Conservation (phyloP, 37 sponge, comb jelly and placozoan species). For the Aphrocallistes beatrix region DNA sequence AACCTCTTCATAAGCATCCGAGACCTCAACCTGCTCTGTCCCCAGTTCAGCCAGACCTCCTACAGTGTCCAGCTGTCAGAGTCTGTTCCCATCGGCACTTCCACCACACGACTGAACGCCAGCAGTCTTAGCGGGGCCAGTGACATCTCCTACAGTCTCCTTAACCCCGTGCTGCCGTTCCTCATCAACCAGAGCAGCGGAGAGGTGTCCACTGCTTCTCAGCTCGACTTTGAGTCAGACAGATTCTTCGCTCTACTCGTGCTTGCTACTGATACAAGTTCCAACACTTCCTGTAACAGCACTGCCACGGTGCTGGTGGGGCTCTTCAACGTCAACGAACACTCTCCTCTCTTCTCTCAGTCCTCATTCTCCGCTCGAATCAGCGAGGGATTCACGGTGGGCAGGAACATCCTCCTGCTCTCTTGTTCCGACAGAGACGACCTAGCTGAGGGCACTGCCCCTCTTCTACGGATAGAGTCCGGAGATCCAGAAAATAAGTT, state of each 20-base stretch:
- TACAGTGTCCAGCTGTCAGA: neutral
- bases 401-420: neutral
- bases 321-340: neutral
- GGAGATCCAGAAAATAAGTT: neutral
- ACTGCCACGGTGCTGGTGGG: constrained; percentile 18
- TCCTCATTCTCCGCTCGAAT: neutral
- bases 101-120: neutral
- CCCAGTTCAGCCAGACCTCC: neutral
- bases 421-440: neutral
- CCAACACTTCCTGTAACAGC: constrained; percentile 1
- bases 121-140: neutral
- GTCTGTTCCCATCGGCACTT: neutral
- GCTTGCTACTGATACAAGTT: neutral
- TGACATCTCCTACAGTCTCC: neutral
- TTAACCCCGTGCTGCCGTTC: neutral
- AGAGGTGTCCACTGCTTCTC: neutral
- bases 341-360: constrained; percentile 1
- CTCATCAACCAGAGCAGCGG: neutral
- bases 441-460: neutral
- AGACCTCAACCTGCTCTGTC: neutral
- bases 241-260: neutral
- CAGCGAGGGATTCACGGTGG: neutral
- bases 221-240: neutral
- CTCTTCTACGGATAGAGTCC: neutral
- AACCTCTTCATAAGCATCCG: neutral